phyloP scores from a whole-genome alignment of 1,140 invertebrate genomes.

The Lepidurus arcticus region DNA sequence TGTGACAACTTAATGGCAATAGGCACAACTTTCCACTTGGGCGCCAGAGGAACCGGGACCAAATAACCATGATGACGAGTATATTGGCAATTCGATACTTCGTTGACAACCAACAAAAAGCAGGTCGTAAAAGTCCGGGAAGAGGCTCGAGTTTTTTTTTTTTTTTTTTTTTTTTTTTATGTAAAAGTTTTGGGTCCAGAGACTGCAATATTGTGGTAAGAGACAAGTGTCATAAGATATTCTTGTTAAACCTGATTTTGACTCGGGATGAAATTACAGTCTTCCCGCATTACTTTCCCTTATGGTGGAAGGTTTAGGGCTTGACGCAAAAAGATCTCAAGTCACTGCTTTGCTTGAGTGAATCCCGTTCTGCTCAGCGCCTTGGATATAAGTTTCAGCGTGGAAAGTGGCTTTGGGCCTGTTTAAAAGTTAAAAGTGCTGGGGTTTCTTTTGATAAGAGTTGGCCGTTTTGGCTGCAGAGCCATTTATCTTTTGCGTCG shows the following conservation, averaged over 20 bases:
- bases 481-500: neutral
- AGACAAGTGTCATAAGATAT: constrained; percentile 4
- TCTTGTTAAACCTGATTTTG: neutral
- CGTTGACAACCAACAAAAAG: neutral
- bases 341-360: constrained; percentile 2
- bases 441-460: too few relatives aligned
- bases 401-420: neutral
- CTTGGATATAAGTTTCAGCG: neutral
- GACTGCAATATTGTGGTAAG: neutral
- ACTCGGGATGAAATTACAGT: constrained; percentile 6
- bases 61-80: neutral
- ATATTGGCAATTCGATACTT: constrained; percentile 11
- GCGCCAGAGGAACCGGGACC: neutral
- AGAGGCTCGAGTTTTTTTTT: neutral
- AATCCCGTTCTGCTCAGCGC: neutral
- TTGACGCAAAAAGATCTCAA: neutral
- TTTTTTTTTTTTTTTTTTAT: neutral
- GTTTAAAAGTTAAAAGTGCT: neutral
- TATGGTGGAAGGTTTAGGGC: neutral
- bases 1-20: neutral
- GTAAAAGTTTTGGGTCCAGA: neutral
- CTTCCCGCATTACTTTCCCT: neutral
- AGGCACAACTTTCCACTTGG: neutral
- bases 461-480: neutral
- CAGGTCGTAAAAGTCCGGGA: neutral